A percentile compares a stretch with the other conserved stretches of the same genome.
These are phyloP conservation scores for Drosophila kurseongensis DNA, from an alignment of 1,140 invertebrate genomes.

Conservation along the genomic window DNA sequence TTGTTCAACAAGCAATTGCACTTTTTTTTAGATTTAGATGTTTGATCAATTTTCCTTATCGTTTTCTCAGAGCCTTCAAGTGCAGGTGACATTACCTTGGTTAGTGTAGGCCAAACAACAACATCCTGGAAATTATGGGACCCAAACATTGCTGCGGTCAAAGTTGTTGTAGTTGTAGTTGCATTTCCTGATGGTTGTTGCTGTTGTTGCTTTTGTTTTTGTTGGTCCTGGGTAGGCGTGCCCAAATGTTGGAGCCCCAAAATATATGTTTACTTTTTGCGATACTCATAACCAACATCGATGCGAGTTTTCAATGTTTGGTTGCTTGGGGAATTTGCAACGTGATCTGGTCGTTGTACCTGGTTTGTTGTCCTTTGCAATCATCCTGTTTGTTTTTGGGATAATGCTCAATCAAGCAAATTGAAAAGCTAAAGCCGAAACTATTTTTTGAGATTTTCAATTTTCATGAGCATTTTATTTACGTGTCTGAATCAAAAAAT, in stretches of 20 bases:
- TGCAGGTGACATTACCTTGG: background rate
- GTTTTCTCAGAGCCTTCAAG: too few species aligned
- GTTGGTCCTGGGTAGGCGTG: slow-evolving; percentile 8
- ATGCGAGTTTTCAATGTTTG: slow-evolving; percentile 7
- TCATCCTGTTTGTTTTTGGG: slow-evolving; percentile 3
- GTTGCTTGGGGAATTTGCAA: slow-evolving; percentile 5
- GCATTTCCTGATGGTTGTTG: background rate
- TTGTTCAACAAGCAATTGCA: too few species aligned
- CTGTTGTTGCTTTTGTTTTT: slow-evolving; percentile 3
- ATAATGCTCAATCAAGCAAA: slow-evolving; percentile 3
- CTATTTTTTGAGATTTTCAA: background rate
- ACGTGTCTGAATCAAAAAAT: too few species aligned
- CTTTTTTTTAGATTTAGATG: too few species aligned
- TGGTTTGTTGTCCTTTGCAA: slow-evolving; percentile 10
- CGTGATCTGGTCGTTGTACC: slow-evolving; percentile 9
- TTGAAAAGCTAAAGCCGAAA: background rate
- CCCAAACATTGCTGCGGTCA: slow-evolving; percentile 46
- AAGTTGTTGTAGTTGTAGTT: slow-evolving; percentile 27
- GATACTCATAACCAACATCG: slow-evolving; percentile 32
- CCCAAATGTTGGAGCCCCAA: slow-evolving; percentile 14
- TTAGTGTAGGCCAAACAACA: slow-evolving; percentile 17
- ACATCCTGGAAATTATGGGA: slow-evolving; percentile 42
- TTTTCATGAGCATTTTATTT: too few species aligned
- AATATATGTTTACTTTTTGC: slow-evolving; percentile 39
- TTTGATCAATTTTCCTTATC: too few species aligned